These are phyloP conservation scores for Carposina sasakii DNA, from an alignment of 1,140 invertebrate genomes.

Conservation along the genomic window DNA sequence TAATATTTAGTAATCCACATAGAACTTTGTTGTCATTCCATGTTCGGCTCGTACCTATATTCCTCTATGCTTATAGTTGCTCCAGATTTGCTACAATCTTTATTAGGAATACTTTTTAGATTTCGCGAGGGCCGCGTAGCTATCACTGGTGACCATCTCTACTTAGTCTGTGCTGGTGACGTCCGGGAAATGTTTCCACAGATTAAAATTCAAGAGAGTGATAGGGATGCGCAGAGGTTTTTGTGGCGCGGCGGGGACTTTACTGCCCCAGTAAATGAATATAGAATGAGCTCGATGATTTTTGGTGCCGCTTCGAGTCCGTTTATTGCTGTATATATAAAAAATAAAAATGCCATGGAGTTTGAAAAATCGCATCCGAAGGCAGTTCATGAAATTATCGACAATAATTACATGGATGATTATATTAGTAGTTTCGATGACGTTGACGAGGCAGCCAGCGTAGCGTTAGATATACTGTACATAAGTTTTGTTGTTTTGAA, in stretches of 20 bases:
- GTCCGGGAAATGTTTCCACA: too few relatives aligned
- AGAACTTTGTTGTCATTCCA: too few relatives aligned
- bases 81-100: too few relatives aligned
- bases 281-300: constrained; percentile 26
- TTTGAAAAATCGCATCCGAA: constrained; percentile 16
- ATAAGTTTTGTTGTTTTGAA: constrained; percentile 13
- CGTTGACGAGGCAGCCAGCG: constrained; percentile 14
- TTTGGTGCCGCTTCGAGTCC: constrained; percentile 30
- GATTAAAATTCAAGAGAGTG: constrained; percentile 30
- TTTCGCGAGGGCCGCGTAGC: too few relatives aligned
- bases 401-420: constrained; percentile 42
- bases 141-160: too few relatives aligned
- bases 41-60: too few relatives aligned
- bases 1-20: too few relatives aligned
- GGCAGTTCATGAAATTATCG: constrained; percentile 18
- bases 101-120: too few relatives aligned
- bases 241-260: constrained; percentile 31
- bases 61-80: too few relatives aligned
- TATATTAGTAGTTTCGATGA: constrained; percentile 29
- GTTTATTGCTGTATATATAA: constrained; percentile 22
- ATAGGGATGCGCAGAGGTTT: constrained; percentile 34
- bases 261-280: not conserved
- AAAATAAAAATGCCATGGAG: constrained; percentile 26
- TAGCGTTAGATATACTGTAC: constrained; percentile 20
- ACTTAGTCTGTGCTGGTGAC: too few relatives aligned